phyloP scores from a whole-genome alignment of 1,140 invertebrate species.

The Trichoplusia ni region DNA sequence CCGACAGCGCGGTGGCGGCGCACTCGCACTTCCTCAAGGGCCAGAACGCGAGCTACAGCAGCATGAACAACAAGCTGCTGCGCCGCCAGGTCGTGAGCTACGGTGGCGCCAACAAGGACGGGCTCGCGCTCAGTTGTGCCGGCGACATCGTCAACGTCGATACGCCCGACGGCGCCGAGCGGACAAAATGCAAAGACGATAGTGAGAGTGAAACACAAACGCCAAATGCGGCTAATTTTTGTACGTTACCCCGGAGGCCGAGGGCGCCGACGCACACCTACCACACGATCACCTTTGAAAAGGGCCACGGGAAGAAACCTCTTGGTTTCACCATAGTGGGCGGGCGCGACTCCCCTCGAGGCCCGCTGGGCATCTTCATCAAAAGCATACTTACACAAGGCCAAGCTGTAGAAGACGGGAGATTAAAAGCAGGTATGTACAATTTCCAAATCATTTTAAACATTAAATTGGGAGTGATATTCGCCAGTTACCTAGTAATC shows the following conservation, averaged over 20 bases:
- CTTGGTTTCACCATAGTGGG: slow-evolving; percentile 96
- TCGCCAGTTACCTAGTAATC: too few species aligned
- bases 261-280: slow-evolving; percentile 86
- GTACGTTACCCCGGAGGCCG: slow-evolving; percentile 86
- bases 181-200: slow-evolving; percentile 57
- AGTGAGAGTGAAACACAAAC: slow-evolving; percentile 72
- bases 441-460: not conserved
- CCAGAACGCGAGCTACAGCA: slow-evolving; percentile 82
- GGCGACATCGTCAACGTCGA: slow-evolving; percentile 74
- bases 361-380: slow-evolving; percentile 94
- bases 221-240: slow-evolving; percentile 85
- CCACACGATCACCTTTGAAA: slow-evolving; percentile 90
- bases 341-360: slow-evolving; percentile 93
- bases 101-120: slow-evolving; percentile 74
- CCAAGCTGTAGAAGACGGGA: slow-evolving; percentile 92
- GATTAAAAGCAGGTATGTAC: slow-evolving; percentile 85
- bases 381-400: slow-evolving; percentile 94
- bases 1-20: slow-evolving; percentile 67
- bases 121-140: slow-evolving; percentile 72
- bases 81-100: slow-evolving; percentile 81
- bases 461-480: too few species aligned
- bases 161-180: slow-evolving; percentile 61
- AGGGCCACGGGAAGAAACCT: slow-evolving; percentile 92
- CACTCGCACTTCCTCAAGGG: slow-evolving; percentile 84
- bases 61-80: slow-evolving; percentile 83